These are phyloP conservation scores for Ectropis crepuscularia DNA, from an alignment of 2,888 invertebrate species.

Conservation along the genomic window DNA sequence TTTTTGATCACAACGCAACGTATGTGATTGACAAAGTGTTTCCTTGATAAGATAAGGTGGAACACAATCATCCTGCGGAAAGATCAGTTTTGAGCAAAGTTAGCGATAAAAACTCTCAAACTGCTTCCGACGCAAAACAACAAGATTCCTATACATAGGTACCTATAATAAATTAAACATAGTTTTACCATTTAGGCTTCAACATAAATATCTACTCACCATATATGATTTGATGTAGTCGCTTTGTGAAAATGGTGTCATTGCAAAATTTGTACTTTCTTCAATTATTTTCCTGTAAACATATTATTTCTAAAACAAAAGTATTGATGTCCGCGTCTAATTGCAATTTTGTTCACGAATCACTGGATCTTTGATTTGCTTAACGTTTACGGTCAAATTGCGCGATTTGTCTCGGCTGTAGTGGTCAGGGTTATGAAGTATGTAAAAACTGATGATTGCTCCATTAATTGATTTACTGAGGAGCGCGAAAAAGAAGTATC, in stretches of 20 bases:
- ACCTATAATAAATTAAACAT: too few species aligned
- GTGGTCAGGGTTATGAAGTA: slow-evolving; percentile 55
- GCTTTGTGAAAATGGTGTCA: too few species aligned
- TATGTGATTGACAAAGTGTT: slow-evolving; percentile 27
- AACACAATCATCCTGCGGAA: slow-evolving; percentile 11
- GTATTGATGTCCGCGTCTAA: slow-evolving; percentile 29
- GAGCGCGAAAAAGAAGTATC: neutral
- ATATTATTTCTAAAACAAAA: slow-evolving; percentile 12
- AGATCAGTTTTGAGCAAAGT: neutral
- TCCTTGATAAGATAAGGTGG: slow-evolving; percentile 34
- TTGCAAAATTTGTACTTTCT: neutral
- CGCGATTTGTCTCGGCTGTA: slow-evolving; percentile 50
- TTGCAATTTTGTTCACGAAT: slow-evolving; percentile 38
- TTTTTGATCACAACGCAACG: slow-evolving; percentile 26
- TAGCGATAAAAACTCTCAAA: too few species aligned
- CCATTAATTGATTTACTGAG: slow-evolving; percentile 39
- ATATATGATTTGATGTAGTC: too few species aligned
- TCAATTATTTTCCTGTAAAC: slow-evolving; percentile 8
- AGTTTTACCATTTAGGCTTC: too few species aligned
- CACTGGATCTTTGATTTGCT: slow-evolving; percentile 40
- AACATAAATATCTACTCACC: too few species aligned
- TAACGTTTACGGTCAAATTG: slow-evolving; percentile 50
- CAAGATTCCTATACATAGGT: too few species aligned
- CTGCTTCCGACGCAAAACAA: too few species aligned
- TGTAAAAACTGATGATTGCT: slow-evolving; percentile 46